A percentile compares a stretch with the other conserved stretches of the same genome.
phyloP scores from a whole-genome alignment of 2,113 vertebrate genomes.

The Alaudala cheleensis region DNA sequence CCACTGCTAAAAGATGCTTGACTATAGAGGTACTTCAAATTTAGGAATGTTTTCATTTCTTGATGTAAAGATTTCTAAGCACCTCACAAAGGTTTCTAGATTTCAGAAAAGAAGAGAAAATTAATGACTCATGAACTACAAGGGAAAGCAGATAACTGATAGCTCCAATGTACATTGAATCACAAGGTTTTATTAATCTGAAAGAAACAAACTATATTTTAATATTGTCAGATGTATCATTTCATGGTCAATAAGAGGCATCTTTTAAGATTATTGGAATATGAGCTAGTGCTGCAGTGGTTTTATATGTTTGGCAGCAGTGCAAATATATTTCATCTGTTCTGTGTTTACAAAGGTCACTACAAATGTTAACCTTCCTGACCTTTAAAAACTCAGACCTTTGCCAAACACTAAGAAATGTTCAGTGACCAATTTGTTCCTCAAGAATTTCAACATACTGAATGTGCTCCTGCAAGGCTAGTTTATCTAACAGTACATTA shows the following conservation, averaged over 20 bases:
- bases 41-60: not conserved
- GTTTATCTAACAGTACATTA: not conserved
- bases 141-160: not conserved
- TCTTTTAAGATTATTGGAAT: not conserved
- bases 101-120: not conserved
- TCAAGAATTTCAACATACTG: not conserved
- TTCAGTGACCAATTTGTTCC: conserved; percentile 8
- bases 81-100: not conserved
- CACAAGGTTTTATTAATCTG: not conserved
- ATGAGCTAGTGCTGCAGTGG: not conserved
- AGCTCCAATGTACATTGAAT: not conserved
- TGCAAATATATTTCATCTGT: not conserved
- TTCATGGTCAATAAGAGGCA: not conserved
- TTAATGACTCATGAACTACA: not conserved
- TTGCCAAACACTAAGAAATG: not conserved
- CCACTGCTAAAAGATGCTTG: not conserved
- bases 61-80: not conserved
- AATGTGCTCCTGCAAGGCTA: not conserved
- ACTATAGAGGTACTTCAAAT: not conserved
- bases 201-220: not conserved
- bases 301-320: not conserved
- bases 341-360: conserved; percentile 39
- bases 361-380: conserved; percentile 41
- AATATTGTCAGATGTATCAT: not conserved
- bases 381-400: conserved; percentile 44